These are phyloP conservation scores for Eupelmus urozonus DNA, from an alignment of 2,888 invertebrate genomes.

Conservation along the genomic window DNA sequence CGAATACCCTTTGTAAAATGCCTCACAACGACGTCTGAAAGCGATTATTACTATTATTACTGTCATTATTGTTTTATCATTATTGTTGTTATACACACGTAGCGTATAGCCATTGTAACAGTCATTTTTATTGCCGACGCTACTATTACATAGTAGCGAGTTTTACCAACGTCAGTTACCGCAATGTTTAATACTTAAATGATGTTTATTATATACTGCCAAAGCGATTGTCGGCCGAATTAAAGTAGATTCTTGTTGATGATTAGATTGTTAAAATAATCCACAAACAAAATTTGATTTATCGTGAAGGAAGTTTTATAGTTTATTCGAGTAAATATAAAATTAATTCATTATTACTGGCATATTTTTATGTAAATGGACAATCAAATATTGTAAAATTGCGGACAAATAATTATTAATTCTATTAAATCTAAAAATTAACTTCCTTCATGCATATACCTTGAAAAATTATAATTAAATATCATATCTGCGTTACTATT, in stretches of 20 bases:
- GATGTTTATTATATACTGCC: constrained; percentile 62
- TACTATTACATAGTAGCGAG: constrained; percentile 46
- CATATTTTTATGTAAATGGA: background rate
- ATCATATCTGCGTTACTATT: too few relatives aligned
- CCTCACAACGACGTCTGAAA: constrained; percentile 52
- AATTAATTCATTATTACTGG: background rate
- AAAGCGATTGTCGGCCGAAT: constrained; percentile 59
- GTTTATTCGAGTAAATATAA: background rate
- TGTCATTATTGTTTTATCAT: constrained; percentile 9
- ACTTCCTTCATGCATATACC: constrained; percentile 5
- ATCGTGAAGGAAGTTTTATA: too few relatives aligned
- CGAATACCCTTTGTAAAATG: constrained; percentile 44
- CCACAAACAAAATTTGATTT: too few relatives aligned
- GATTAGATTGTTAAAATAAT: too few relatives aligned
- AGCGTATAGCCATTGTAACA: constrained; percentile 52
- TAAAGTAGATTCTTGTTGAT: too few relatives aligned
- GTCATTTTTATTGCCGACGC: constrained; percentile 51
- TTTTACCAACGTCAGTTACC: constrained; percentile 59
- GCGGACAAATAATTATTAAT: background rate
- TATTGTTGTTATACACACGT: constrained; percentile 41
- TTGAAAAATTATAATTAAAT: background rate
- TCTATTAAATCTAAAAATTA: constrained; percentile 6
- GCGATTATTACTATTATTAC: constrained; percentile 45
- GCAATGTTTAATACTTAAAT: constrained; percentile 63
- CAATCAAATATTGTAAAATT: background rate